A percentile compares a stretch with the other conserved stretches of the same genome.
phyloP scores from a whole-genome alignment of 2,113 vertebrate genomes.

The Osmerus mordax region DNA sequence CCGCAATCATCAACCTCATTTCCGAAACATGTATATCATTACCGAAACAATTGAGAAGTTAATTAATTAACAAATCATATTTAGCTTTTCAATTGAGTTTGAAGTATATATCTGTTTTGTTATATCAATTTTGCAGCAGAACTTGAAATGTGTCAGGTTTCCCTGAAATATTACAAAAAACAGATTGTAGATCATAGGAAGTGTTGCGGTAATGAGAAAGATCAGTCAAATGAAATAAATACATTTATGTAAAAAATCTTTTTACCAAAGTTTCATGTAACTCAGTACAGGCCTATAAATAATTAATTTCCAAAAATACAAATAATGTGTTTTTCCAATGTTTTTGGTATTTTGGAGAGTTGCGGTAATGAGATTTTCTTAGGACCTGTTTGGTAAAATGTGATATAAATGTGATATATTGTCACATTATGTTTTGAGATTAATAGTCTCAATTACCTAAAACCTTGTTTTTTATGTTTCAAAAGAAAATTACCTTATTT shows the following conservation, averaged over 20 bases:
- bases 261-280: neutral
- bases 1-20: conserved; percentile 12
- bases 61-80: neutral
- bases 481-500: no score
- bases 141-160: conserved; percentile 20
- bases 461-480: no score
- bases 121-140: conserved; percentile 8
- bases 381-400: no score
- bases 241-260: neutral
- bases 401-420: no score
- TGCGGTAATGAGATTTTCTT: no score
- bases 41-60: neutral
- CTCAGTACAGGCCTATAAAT: neutral
- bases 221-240: conserved; percentile 15
- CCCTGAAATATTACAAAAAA: conserved; percentile 10
- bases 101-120: neutral
- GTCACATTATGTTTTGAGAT: no score
- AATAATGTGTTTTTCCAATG: no score
- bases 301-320: neutral
- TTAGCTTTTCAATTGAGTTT: no score
- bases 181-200: conserved; percentile 13
- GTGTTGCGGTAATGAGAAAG: conserved; percentile 18
- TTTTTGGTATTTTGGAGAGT: no score
- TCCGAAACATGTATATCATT: conserved; percentile 16
- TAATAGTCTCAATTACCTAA: no score